Conservation (phyloP, 2,797 vertebrate species). For the Cirrhinus mrigala region DNA sequence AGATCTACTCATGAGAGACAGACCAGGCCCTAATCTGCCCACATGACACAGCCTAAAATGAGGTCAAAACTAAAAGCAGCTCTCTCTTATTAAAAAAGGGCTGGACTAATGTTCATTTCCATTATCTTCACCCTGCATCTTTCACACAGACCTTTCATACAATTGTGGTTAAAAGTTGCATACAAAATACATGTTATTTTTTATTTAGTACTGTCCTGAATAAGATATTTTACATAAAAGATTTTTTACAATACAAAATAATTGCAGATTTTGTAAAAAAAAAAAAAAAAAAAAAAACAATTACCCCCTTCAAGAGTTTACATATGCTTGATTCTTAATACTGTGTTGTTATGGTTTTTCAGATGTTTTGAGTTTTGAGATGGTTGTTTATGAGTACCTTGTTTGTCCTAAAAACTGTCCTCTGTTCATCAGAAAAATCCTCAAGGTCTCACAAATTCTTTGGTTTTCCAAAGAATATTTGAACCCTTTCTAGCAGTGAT, state of each 20-base stretch:
- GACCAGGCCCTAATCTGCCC: slow-evolving; percentile 29
- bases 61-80: slow-evolving; percentile 45
- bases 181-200: background rate
- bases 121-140: background rate
- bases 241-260: background rate
- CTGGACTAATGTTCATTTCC: slow-evolving; percentile 19
- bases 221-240: background rate
- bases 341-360: background rate
- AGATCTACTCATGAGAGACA: slow-evolving; percentile 37
- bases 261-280: background rate
- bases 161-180: background rate
- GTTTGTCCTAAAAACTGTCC: background rate
- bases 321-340: background rate
- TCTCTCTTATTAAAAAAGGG: slow-evolving; percentile 12
- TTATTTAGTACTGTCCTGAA: background rate
- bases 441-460: background rate
- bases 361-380: background rate
- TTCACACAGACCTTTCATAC: background rate
- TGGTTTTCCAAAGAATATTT: background rate
- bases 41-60: slow-evolving; percentile 48
- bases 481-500: background rate
- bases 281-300: background rate
- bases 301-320: background rate
- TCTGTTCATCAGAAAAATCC: background rate
- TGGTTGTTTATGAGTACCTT: background rate